Percentiles rank a stretch among this genome's conserved stretches.
Evolutionary conservation across 2,888 invertebrate genomes (phyloP).

Genomic region (Drosophila putrida): DNA sequence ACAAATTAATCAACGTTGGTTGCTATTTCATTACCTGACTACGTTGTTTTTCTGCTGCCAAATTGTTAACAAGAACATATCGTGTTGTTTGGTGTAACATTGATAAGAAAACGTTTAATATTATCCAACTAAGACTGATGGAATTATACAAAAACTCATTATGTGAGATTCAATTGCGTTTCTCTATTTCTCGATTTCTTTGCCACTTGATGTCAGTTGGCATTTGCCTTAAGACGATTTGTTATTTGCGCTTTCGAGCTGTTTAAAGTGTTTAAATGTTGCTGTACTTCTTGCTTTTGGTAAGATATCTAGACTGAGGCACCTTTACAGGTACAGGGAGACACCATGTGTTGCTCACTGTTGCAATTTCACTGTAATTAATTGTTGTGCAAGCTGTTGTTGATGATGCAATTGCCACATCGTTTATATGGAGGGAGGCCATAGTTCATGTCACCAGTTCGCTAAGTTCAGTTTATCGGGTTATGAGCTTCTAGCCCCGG

Average conservation of each 20-base stretch:
- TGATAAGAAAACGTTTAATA: constrained; percentile 4
- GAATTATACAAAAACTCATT: not conserved
- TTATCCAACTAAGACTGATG: not conserved
- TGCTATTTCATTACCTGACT: constrained; percentile 1
- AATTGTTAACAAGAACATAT: not conserved
- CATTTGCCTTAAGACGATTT: constrained; percentile 44
- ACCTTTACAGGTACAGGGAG: not conserved
- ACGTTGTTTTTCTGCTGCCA: constrained; percentile 33
- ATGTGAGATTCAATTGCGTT: not conserved
- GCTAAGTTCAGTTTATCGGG: constrained; percentile 36
- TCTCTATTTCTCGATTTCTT: constrained; percentile 6
- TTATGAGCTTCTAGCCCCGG: constrained; percentile 14
- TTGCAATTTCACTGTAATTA: constrained; percentile 55
- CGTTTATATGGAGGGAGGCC: constrained; percentile 17
- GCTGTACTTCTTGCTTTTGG: constrained; percentile 32
- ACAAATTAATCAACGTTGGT: constrained; percentile 48
- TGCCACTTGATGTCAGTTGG: constrained; percentile 41
- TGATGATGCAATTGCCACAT: constrained; percentile 53
- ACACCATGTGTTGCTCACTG: constrained; percentile 7
- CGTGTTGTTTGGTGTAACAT: not conserved
- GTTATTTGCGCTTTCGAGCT: constrained; percentile 32
- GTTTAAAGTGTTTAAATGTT: constrained; percentile 28
- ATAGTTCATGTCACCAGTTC: constrained; percentile 40
- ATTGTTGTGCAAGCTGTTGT: constrained; percentile 54
- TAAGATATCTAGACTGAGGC: constrained; percentile 5